Base-by-base conservation (phyloP, 64 coral and sea anemone species). In the Acropora yongei region DNA sequence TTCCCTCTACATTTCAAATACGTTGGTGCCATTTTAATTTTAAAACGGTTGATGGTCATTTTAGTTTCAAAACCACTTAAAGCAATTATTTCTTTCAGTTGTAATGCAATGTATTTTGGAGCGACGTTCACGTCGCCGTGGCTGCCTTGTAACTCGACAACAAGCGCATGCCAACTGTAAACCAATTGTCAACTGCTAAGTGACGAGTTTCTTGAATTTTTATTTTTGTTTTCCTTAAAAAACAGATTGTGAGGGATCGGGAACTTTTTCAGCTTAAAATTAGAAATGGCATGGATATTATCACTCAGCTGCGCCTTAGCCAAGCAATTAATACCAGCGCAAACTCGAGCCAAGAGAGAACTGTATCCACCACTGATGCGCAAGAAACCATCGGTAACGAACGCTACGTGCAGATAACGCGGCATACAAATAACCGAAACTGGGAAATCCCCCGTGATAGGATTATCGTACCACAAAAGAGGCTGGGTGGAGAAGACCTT, bases 371-470 rank as follows among this genome's bases (percentile, higher is more conserved):
- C 46, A 71, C n/a, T 1, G 49, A 76, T 13, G 82, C 14, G 13
- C 57, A 94, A 11, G 78, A 77, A 18, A 11, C 49, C 63, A 1
- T 94, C 4, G 79, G 89, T 14, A 75, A 83, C 16, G 87, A 94
- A 16, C 77, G 78, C 1, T 96, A 96, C 41, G 71, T 96, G 8
- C 81, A 77, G 20, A 10, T 51, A 13, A 79, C 93, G 82, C 30
- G 30, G 30, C 88, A 13, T 16, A 78, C 91, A 74, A 53, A 68
- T 10, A 82, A 93, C 4, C 76, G 95, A 77, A 84, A 96, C 49
- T 96, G 95, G 95, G 92, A 96, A 76, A 81, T 96, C 10, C 61
- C 88, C 50, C 88, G 82, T 30, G 80, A 91, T 0, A 57, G 83
- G 44, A 83, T 96, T 44, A 61, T 55, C 1, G n/a, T 93, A 44